phyloP scores from a whole-genome alignment of 2,888 invertebrate species.

The Cephus spinipes region DNA sequence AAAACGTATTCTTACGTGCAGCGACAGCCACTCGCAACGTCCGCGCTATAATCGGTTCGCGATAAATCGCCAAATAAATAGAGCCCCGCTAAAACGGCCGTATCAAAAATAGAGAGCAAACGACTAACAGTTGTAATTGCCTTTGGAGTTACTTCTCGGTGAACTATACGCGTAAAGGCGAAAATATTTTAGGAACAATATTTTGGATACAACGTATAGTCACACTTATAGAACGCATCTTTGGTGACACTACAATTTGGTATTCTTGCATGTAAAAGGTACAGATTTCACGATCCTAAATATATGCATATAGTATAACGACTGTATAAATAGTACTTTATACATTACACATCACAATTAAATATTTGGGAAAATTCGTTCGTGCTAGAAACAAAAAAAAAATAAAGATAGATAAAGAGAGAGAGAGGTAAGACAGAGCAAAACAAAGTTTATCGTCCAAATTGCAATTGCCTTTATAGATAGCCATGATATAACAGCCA shows the following conservation, averaged over 20 bases:
- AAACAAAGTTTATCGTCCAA: neutral
- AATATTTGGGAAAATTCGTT: constrained; percentile 22
- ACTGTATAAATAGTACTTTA: constrained; percentile 30
- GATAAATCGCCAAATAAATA: neutral
- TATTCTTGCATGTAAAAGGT: constrained; percentile 53
- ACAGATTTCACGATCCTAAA: constrained; percentile 23
- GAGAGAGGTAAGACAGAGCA: neutral
- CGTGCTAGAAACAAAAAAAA: constrained; percentile 7
- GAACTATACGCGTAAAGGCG: constrained; percentile 45
- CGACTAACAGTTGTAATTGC: constrained; percentile 27
- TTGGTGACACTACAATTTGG: constrained; percentile 60
- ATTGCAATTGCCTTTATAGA: constrained; percentile 37
- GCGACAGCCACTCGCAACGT: neutral
- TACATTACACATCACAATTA: constrained; percentile 36
- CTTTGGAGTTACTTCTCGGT: constrained; percentile 20
- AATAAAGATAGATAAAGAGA: neutral
- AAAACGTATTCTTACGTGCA: neutral
- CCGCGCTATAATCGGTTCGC: neutral
- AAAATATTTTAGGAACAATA: constrained; percentile 56
- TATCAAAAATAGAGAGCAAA: constrained; percentile 59
- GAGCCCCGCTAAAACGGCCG: constrained; percentile 41
- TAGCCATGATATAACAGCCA: constrained; percentile 50
- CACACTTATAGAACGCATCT: constrained; percentile 47
- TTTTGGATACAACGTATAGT: constrained; percentile 55
- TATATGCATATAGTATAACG: constrained; percentile 23